phyloP scores from a whole-genome alignment of 2,888 invertebrate genomes.

The Cyrtodaria siliqua region DNA sequence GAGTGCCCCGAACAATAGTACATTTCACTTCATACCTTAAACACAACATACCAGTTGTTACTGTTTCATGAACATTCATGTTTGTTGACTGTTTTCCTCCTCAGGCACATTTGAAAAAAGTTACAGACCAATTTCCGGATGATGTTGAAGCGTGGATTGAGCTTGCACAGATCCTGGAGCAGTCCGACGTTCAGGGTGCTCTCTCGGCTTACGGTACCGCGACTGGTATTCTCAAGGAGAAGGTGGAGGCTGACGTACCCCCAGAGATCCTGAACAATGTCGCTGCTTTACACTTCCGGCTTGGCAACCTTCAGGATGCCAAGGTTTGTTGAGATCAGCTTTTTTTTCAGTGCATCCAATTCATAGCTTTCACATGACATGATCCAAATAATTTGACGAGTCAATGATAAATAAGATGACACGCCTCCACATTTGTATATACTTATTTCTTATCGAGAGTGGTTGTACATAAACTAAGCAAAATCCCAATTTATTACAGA shows the following conservation, averaged over 20 bases:
- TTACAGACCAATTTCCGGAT: conserved; percentile 97
- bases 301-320: conserved; percentile 95
- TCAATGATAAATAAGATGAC: too few relatives aligned
- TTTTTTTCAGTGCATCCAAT: too few relatives aligned
- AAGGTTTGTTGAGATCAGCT: conserved; percentile 88
- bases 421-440: too few relatives aligned
- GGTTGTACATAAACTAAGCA: too few relatives aligned
- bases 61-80: too few relatives aligned
- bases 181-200: conserved; percentile 94
- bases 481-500: conserved; percentile 72
- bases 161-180: conserved; percentile 98
- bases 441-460: too few relatives aligned
- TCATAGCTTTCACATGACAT: too few relatives aligned
- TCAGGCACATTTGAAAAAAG: conserved; percentile 95
- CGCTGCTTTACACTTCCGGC: conserved; percentile 94
- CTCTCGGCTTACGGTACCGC: conserved; percentile 97
- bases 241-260: conserved; percentile 97
- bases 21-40: too few relatives aligned
- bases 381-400: too few relatives aligned
- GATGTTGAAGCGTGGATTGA: conserved; percentile 99
- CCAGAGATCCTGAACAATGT: conserved; percentile 99
- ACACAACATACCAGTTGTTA: too few relatives aligned
- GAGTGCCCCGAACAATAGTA: too few relatives aligned
- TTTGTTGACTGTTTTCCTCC: too few relatives aligned
- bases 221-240: conserved; percentile 95